phyloP scores from a whole-genome alignment of 2,797 vertebrate genomes.

The Coregonus ussuriensis region DNA sequence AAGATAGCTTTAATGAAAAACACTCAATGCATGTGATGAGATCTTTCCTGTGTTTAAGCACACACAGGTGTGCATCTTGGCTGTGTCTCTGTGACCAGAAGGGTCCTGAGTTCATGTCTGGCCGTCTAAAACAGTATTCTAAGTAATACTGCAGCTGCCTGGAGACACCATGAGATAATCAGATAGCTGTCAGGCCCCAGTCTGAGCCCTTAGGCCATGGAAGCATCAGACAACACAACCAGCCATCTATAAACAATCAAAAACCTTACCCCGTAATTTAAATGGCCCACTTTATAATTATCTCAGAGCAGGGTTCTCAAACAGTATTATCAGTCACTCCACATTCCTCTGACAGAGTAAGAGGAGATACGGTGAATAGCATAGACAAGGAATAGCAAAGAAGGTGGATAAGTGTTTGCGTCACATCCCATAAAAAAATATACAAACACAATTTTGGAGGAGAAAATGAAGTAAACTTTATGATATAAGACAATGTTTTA shows the following conservation, averaged over 20 bases:
- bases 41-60: conserved; percentile 49
- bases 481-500: conserved; percentile 15
- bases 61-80: conserved; percentile 34
- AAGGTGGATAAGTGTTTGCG: conserved; percentile 25
- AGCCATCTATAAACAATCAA: conserved; percentile 41
- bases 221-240: conserved; percentile 37
- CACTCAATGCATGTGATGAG: conserved; percentile 34
- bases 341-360: conserved; percentile 21
- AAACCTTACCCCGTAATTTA: conserved; percentile 35
- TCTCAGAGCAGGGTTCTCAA: conserved; percentile 6
- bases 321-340: conserved; percentile 24
- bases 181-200: conserved; percentile 39
- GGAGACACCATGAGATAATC: conserved; percentile 61
- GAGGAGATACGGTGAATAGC: conserved; percentile 1
- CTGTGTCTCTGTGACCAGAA: conserved; percentile 46
- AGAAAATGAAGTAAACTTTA: neutral
- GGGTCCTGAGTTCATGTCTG: conserved; percentile 54
- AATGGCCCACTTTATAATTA: conserved; percentile 24
- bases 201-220: conserved; percentile 44
- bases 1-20: conserved; percentile 37
- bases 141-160: conserved; percentile 62
- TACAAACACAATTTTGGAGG: neutral
- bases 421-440: neutral
- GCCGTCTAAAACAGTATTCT: conserved; percentile 61
- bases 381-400: conserved; percentile 17